Evolutionary conservation across 2,888 invertebrate species (phyloP), one percentile per base, ranked within the genome.

Genomic region (Drepanosiphum platanoidis): DNA sequence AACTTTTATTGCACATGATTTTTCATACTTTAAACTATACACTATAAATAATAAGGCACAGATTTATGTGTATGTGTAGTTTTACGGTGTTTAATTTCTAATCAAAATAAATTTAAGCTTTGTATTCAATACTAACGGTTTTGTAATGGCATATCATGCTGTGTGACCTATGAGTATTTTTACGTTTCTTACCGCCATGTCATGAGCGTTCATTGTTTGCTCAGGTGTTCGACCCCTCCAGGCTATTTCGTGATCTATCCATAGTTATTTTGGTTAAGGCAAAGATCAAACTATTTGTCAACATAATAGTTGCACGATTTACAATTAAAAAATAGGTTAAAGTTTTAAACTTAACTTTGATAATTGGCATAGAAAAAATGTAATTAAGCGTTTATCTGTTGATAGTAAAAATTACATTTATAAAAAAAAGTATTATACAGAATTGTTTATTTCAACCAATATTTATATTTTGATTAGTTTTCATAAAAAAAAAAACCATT

Each of bases 151-250:
- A 75, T 66, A 34, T 66, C 34, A 22, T 22, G 66, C 66, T 83
- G 75, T 75, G 52, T 75, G 46, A 66, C 58, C 32, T 61, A 82
- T 82, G 39, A 61, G 39, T 36, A 68, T 79, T 68, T 68, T 68
- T 66, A 58, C 36, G 0, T 71, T 30, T 36, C 18, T 81, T n/a
- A 75, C 46, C 30, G 66, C 36, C 18, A 5, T 46, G 74, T 75
- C 66, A 83, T 64, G 83, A 27, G 64, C 34, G 66, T 52, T 66
- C 83, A 75, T 83, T 83, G 64, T 83, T 82, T 75, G 74, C 39
- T 42, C 64, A 61, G 61, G 61, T 72, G 61, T 74, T 82, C 61
- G 64, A 83, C 66, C 71, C 66, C 52, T 80, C 46, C 22, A 78
- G 39, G 39, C 39, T 78, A 78, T 22, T 64, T 78, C 64, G 64